Evolutionary conservation across 2,888 invertebrate species (phyloP), one percentile per base, ranked within the genome.

Genomic region (Blastobasis lacticolella): DNA sequence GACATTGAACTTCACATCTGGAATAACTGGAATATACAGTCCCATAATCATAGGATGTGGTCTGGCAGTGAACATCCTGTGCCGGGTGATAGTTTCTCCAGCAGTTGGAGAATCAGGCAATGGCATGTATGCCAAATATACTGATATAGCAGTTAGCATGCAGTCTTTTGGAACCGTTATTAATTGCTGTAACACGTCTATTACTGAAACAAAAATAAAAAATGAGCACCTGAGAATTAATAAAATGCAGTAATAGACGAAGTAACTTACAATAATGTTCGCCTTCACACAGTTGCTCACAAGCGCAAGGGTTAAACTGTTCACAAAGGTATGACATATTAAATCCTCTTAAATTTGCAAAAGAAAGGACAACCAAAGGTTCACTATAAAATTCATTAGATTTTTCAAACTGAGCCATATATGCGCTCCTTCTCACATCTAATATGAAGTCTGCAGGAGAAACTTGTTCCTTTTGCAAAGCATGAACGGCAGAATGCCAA

Each of bases 241-340:
- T 10, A 45, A 4, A 49, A 44, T 36, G 45, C 38, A 48, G 51
- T 23, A 23, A 23, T 23, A 23, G 23, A 23, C n/a, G n/a, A n/a
- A n/a, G n/a, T n/a, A 50, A 79, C 88, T 81, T 72, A 88, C 88
- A 66, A 52, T 71, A 71, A 62, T 88, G 88, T 54, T 75, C 71
- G 47, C 73, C 71, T 4, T 69, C 70, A 67, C 88, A 88, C 4
- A 77, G 63, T 6, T 75, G 71, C 36, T 63, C 57, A 55, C 87
- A 86, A 8, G 78, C 73, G 48, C 60, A 54, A 0, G 79, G 78
- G 23, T 61, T 45, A n/a, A 81, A 61, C 5, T 59, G 58, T 48
- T 70, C 66, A 64, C 87, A 88, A 54, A 63, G 67, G 23, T 60
- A 57, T 4, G 70, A 59, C 48, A 67, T 60, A 50, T 61, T 57